Conservation (phyloP, 2,113 vertebrate species). For the Lipophrys pholis region DNA sequence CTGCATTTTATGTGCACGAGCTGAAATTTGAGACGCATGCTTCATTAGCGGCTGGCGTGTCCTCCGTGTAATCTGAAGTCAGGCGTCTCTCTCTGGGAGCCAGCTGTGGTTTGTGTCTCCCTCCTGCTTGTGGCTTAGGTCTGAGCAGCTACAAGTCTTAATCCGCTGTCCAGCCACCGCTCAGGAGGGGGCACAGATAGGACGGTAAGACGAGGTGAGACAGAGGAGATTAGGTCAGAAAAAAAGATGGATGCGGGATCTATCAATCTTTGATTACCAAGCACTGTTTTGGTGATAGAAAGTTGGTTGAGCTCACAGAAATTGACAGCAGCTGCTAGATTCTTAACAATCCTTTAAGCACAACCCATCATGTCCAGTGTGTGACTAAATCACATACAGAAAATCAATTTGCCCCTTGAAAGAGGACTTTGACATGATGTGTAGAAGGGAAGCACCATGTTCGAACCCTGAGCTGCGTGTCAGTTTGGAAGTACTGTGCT, state of each 20-base stretch:
- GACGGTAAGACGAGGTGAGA: conserved; percentile 64
- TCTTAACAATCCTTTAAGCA: not conserved
- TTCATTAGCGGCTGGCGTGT: conserved; percentile 29
- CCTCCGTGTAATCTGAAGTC: conserved; percentile 66
- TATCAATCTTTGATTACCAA: conserved; percentile 59
- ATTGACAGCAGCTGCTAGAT: not conserved
- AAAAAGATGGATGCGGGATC: conserved; percentile 53
- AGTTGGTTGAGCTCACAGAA: too few relatives aligned
- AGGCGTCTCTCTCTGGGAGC: conserved; percentile 60
- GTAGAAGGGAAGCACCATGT: too few relatives aligned
- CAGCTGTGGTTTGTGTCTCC: conserved; percentile 61
- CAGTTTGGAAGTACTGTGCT: not conserved
- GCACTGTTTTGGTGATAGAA: conserved; percentile 18
- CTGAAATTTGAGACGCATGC: conserved; percentile 47
- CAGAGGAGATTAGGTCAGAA: conserved; percentile 58
- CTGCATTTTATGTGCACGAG: conserved; percentile 20
- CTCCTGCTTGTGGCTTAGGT: conserved; percentile 71
- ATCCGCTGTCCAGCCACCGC: conserved; percentile 76
- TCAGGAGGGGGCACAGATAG: conserved; percentile 78
- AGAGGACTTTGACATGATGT: too few relatives aligned
- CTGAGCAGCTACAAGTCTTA: conserved; percentile 63
- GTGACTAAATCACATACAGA: too few relatives aligned
- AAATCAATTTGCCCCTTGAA: too few relatives aligned
- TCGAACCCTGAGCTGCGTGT: not conserved
- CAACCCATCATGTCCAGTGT: rapidly evolving